Conservation (phyloP, 1,140 invertebrate species). For the Philotrypesis tridentata region DNA sequence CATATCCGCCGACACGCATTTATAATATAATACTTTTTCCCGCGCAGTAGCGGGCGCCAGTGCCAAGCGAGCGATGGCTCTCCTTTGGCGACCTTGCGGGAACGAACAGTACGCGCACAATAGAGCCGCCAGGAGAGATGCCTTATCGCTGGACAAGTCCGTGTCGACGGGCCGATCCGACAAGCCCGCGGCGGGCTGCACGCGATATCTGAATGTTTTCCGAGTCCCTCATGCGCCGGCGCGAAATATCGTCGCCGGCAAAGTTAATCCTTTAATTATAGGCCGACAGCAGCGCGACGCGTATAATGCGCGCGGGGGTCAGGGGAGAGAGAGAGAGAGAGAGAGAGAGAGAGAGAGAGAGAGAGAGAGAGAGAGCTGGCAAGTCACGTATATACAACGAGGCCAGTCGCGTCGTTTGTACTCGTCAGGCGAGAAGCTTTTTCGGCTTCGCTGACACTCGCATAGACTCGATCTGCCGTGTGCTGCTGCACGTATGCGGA, state of each 20-base stretch:
- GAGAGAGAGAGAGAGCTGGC: background rate
- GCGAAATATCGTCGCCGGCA: background rate
- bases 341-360: background rate
- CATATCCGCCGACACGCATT: no score
- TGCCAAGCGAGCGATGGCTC: no score
- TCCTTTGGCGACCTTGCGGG: no score
- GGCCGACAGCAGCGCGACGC: background rate
- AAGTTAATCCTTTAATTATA: slow-evolving; percentile 30
- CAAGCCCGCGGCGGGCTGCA: background rate
- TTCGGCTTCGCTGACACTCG: background rate
- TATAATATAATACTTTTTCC: no score
- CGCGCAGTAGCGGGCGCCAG: no score
- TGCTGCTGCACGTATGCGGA: background rate
- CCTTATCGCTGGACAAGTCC: no score
- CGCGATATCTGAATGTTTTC: background rate
- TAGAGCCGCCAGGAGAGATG: no score
- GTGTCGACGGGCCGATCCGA: background rate
- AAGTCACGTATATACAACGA: background rate
- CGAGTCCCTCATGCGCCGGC: background rate
- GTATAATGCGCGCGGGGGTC: background rate
- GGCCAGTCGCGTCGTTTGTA: slow-evolving; percentile 2
- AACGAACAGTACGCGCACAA: no score
- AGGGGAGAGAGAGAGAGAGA: background rate
- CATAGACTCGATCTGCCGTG: no score
- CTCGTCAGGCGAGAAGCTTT: background rate